These are phyloP conservation scores for Columba livia DNA, from an alignment of 2,113 vertebrate genomes.

Conservation along the genomic window DNA sequence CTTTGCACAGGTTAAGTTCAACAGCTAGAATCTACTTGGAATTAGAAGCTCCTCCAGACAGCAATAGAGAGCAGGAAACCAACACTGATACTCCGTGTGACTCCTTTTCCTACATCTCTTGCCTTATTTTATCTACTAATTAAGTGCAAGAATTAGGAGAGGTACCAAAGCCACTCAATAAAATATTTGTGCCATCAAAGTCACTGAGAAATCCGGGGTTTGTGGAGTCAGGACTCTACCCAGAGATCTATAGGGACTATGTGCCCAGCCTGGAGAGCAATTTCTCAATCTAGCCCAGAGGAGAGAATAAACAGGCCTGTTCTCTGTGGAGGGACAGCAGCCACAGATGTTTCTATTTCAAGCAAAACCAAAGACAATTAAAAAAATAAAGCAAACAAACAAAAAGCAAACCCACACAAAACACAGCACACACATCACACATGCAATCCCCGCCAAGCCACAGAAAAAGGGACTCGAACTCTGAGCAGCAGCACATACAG, in stretches of 20 bases:
- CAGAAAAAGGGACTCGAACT: not conserved
- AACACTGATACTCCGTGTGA: accelerated
- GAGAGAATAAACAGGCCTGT: not conserved
- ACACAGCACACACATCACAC: not conserved
- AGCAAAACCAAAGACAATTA: not conserved
- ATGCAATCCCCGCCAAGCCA: not conserved
- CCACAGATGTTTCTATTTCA: slow-evolving; percentile 5
- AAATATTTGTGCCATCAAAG: not conserved
- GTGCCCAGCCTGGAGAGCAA: not conserved
- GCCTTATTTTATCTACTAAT: not conserved
- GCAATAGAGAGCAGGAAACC: not conserved
- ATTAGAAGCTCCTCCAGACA: not conserved
- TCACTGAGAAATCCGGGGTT: not conserved
- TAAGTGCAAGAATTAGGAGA: not conserved
- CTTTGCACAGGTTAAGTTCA: not conserved
- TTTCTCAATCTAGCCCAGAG: not conserved
- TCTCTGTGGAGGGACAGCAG: not conserved
- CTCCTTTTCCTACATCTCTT: not conserved
- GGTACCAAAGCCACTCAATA: not conserved
- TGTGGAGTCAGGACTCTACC: not conserved
- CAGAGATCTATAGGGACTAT: not conserved
- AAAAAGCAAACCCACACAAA: too few species aligned
- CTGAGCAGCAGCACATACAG: not conserved
- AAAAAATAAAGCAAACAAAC: not conserved
- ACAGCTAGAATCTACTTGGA: not conserved